Base-by-base conservation (phyloP, 92 coral and sea anemone genomes). In the Epizoanthus scotinus region DNA sequence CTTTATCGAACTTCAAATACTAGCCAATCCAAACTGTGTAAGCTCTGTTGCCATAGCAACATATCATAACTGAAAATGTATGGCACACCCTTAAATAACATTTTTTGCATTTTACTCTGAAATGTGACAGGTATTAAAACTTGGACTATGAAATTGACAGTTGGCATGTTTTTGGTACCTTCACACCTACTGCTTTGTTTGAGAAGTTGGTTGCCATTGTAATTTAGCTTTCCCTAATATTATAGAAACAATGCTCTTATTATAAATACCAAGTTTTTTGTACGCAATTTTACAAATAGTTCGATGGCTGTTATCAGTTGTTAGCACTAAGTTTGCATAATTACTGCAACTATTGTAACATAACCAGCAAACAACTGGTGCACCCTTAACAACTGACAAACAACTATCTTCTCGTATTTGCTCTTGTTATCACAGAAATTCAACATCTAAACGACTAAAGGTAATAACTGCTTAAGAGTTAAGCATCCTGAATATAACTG, bases 131-230 rank as follows among this genome's bases (percentile, higher is more conserved):
- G 25, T 31, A 67, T 29, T 19, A 29, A 67, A 67, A 67, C 55
- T 67, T 34, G 73, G 50, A 31, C 17, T 68, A 68, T n/a, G 52
- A 68, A 68, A 44, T 68, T 34, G 52, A 17, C 55, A 68, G 73
- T 49, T 34, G 8, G 73, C 50, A 68, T 68, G 73, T 68, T 68
- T n/a, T 68, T 68, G 73, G 73, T 68, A 68, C 57, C 73, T 44
- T 31, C 73, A 68, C 73, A 68, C 22, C 19, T 19, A 68, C 73
- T 68, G 26, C 52, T 44, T 68, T 68, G 73, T 40, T 68, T 68
- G 26, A 68, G 57, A 34, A 68, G 49, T 22, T 68, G 73, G 58
- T 68, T 68, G 73, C 73, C 58, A 68, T 68, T 31, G 73, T 49
- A 68, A 44, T 17, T 49, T 68, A 68, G 73, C 73, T 68, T 34